These are phyloP conservation scores for Drosophila seclusa DNA, from an alignment of 2,888 invertebrate species.

Conservation along the genomic window DNA sequence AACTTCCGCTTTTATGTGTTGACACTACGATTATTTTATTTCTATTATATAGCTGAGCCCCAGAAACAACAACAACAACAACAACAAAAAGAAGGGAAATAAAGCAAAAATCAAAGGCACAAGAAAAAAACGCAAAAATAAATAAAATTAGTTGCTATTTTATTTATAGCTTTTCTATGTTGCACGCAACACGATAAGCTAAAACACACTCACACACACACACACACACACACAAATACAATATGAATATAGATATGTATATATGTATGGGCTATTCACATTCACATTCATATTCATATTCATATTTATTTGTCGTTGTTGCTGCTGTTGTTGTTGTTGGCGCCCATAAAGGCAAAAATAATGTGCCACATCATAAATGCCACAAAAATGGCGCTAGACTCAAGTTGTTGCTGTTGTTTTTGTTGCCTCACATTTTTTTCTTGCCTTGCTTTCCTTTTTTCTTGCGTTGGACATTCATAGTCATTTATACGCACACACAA, in stretches of 20 bases:
- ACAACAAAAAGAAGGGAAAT: background rate
- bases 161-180: constrained; percentile 66
- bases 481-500: constrained; percentile 47
- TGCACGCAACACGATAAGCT: constrained; percentile 51
- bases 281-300: constrained; percentile 36
- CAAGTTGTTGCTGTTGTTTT: constrained; percentile 34
- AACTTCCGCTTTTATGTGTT: constrained; percentile 47
- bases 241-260: constrained; percentile 4
- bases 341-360: constrained; percentile 70
- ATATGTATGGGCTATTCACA: constrained; percentile 9
- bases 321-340: constrained; percentile 7
- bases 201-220: constrained; percentile 10
- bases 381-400: constrained; percentile 71
- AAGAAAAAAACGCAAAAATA: constrained; percentile 51
- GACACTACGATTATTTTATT: constrained; percentile 72
- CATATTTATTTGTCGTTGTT: constrained; percentile 40
- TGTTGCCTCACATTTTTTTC: constrained; percentile 30
- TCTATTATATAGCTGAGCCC: constrained; percentile 30
- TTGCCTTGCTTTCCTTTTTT: constrained; percentile 9
- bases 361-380: constrained; percentile 79
- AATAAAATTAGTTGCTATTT: constrained; percentile 82
- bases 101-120: constrained; percentile 7
- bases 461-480: constrained; percentile 56
- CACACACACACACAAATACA: constrained; percentile 1
- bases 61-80: background rate